Evolutionary conservation across 2,797 vertebrate genomes (phyloP), one percentile per base, ranked within the genome.

Genomic region (Hypotaenidia okinawae): DNA sequence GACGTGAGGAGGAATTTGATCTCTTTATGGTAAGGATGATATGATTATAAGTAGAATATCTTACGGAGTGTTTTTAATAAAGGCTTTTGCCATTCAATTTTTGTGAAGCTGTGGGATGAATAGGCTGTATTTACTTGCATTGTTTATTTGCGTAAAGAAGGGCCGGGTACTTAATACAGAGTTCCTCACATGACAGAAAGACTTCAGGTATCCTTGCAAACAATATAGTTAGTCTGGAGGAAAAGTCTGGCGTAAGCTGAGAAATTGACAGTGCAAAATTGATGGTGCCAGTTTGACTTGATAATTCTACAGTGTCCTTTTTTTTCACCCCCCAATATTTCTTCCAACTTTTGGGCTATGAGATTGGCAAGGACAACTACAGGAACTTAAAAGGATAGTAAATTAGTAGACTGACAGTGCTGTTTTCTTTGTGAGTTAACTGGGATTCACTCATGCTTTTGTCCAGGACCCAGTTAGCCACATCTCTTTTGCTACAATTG

Each of bases 1-100:
- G 99, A 41, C 98, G 97, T 63, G 99, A 99, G 94, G 99, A 99
- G 17, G 99, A 99, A 74, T 99, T 99, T 97, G 99, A 99, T 94
- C 98, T 99, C 87, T 99, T 99, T 72, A 99, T 99, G 99, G 99
- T 99, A 97, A 98, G 98, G 32, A 73, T 70, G 47, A 75, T 91
- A 54, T 24, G 41, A 66, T 64, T 9, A 2, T 57, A 58, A 62
- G 47, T 92, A 64, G 32, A 58, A 15, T 24, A 28, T 55, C 15
- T 76, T 62, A 33, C 74, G n/a, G 47, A 16, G 5, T 51, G 19
- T 54, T 78, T 84, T 78, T 51, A 72, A 61, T 24, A 24, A 78
- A 84, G 57, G 13, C 5, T 63, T 87, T 47, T 69, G 15, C 49
- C 9, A 33, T 51, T 76, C 16, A 27, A 28, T 28, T 67, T 54